A percentile compares a stretch with the other conserved stretches of the same genome.
Evolutionary conservation across 37 sponge, comb jelly and placozoan species (phyloP).

Genomic region (Chondrilla cf. caribensis): DNA sequence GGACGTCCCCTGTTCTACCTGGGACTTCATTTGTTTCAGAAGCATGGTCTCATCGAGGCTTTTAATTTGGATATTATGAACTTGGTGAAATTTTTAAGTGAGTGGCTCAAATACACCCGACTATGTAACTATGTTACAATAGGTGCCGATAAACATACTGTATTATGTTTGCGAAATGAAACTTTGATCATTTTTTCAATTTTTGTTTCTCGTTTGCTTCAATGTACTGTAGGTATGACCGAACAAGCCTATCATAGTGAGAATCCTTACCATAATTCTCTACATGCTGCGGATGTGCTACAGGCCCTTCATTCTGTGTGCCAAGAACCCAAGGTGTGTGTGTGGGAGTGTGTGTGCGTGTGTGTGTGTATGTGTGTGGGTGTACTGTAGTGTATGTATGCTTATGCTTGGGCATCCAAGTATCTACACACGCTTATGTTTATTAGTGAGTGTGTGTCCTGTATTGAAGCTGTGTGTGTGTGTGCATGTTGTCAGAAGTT

Average conservation of each 20-base stretch:
- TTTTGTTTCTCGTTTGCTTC: no score
- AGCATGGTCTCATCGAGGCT: constrained; percentile 53
- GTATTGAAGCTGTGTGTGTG: neutral
- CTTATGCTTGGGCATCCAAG: neutral
- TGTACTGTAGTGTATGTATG: neutral
- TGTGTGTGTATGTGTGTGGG: constrained; percentile 12
- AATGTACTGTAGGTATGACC: constrained; percentile 53
- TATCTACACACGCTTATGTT: neutral
- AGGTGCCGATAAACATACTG: neutral
- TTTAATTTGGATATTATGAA: constrained; percentile 69
- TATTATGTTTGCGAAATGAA: no score
- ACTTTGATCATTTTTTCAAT: no score
- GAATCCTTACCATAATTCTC: constrained; percentile 84
- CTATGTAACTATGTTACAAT: neutral
- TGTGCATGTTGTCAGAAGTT: neutral
- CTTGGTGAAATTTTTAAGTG: constrained; percentile 69
- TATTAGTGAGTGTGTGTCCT: neutral
- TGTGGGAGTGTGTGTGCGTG: constrained; percentile 3
- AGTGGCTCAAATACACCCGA: no score
- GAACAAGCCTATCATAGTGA: constrained; percentile 70
- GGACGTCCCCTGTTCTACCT: constrained; percentile 76
- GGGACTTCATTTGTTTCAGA: constrained; percentile 67
- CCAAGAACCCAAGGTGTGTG: constrained; percentile 47
- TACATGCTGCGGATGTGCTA: constrained; percentile 88
- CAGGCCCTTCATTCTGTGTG: constrained; percentile 80